Percentiles rank a stretch among this genome's conserved stretches.
Conservation (phyloP, 2,888 invertebrate species). For the Andrena haemorrhoa region DNA sequence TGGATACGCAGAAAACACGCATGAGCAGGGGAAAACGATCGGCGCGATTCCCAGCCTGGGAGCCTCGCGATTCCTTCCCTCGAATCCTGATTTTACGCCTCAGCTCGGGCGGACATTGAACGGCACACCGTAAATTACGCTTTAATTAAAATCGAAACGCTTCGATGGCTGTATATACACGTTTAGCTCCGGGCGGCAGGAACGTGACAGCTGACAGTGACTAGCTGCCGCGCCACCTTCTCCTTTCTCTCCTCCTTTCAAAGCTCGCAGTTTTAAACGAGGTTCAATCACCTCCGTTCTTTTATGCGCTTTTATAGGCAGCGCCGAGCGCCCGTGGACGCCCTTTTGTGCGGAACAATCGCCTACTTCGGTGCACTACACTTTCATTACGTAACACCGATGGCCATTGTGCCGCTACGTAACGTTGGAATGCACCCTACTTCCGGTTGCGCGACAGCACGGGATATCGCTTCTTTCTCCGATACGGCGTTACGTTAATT, state of each 20-base stretch:
- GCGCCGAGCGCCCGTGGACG: conserved; percentile 30
- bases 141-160: conserved; percentile 64
- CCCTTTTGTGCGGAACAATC: conserved; percentile 59
- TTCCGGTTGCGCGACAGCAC: background rate
- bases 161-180: conserved; percentile 1
- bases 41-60: background rate
- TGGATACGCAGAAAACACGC: background rate
- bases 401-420: conserved; percentile 19
- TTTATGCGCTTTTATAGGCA: conserved; percentile 40
- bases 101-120: background rate
- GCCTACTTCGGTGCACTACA: conserved; percentile 51
- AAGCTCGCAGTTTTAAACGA: conserved; percentile 46
- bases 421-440: conserved; percentile 17
- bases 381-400: conserved; percentile 47
- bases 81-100: conserved; percentile 12
- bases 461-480: background rate
- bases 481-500: background rate
- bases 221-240: conserved; percentile 13
- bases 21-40: background rate
- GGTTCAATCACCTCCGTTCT: conserved; percentile 48
- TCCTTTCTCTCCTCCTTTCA: conserved; percentile 40
- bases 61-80: background rate
- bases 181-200: background rate
- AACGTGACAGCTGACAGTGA: conserved; percentile 6
- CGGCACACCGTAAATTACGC: conserved; percentile 39